Percentiles rank a stretch among this genome's conserved stretches.
Conservation (phyloP, 2,113 vertebrate species). For the Perca fluviatilis region DNA sequence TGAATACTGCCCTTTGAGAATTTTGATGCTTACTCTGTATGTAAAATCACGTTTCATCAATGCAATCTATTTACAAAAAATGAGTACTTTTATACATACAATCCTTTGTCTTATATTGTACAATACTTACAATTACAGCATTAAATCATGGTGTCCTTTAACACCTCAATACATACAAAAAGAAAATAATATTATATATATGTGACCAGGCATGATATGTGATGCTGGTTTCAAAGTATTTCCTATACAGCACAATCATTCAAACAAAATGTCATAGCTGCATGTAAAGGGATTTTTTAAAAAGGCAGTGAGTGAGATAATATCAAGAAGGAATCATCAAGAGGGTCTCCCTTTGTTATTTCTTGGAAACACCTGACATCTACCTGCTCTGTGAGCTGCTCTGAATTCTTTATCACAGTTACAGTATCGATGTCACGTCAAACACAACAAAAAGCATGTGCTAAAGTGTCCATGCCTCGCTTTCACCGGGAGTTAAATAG, state of each 20-base stretch:
- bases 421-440: slow-evolving; percentile 61
- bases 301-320: slow-evolving; percentile 76
- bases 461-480: slow-evolving; percentile 57
- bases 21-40: not conserved
- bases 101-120: slow-evolving; percentile 52
- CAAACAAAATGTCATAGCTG: slow-evolving; percentile 54
- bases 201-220: slow-evolving; percentile 41
- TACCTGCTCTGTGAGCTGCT: slow-evolving; percentile 80
- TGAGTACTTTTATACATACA: slow-evolving; percentile 53
- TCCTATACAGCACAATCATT: slow-evolving; percentile 38
- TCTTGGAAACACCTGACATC: slow-evolving; percentile 75
- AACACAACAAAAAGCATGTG: slow-evolving; percentile 60
- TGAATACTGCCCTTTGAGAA: slow-evolving; percentile 27
- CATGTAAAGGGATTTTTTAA: slow-evolving; percentile 54
- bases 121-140: slow-evolving; percentile 69
- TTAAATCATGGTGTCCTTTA: slow-evolving; percentile 22
- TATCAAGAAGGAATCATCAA: slow-evolving; percentile 84
- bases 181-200: slow-evolving; percentile 32
- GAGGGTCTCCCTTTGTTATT: slow-evolving; percentile 61
- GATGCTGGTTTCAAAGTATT: slow-evolving; percentile 37
- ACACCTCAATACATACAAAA: slow-evolving; percentile 52
- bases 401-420: slow-evolving; percentile 80
- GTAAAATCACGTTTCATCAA: slow-evolving; percentile 42
- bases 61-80: slow-evolving; percentile 65
- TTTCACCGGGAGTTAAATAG: slow-evolving; percentile 67